Percentiles rank a stretch among this genome's conserved stretches.
Evolutionary conservation across 2,113 vertebrate species (phyloP).

Genomic region (Odontophorus gujanensis): DNA sequence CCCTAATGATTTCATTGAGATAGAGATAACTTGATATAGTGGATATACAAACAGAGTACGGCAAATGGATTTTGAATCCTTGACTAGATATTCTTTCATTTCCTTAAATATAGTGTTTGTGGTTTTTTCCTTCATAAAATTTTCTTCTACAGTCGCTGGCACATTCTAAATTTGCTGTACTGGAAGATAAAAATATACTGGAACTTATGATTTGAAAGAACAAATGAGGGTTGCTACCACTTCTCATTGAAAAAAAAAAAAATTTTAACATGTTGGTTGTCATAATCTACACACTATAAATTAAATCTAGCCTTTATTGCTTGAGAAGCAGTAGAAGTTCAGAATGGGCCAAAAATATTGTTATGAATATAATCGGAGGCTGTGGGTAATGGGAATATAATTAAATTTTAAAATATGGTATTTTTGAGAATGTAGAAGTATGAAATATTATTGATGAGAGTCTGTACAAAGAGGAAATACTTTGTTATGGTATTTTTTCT

Average conservation of each 20-base stretch:
- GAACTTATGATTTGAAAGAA: background rate
- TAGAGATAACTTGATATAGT: conserved; percentile 13
- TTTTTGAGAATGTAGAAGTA: background rate
- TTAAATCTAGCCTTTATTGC: background rate
- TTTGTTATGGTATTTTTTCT: background rate
- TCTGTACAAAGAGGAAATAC: background rate
- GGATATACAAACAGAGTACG: background rate
- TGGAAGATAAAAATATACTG: background rate
- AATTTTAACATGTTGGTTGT: background rate
- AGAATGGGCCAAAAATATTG: background rate
- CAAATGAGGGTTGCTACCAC: background rate
- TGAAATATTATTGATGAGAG: background rate
- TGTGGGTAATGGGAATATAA: background rate
- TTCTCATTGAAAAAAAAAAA: background rate
- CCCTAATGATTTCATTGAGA: conserved; percentile 26
- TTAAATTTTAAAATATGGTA: background rate
- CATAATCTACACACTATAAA: background rate
- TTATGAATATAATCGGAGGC: background rate
- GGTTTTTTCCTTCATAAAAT: background rate
- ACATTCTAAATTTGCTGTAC: background rate
- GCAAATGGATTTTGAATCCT: conserved; percentile 29
- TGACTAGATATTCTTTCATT: conserved; percentile 6
- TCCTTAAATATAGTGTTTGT: background rate
- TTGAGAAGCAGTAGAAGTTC: background rate
- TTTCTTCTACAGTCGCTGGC: background rate